Evolutionary conservation across 1,140 invertebrate species (phyloP).

Genomic region (Muscidifurax raptorellus): DNA sequence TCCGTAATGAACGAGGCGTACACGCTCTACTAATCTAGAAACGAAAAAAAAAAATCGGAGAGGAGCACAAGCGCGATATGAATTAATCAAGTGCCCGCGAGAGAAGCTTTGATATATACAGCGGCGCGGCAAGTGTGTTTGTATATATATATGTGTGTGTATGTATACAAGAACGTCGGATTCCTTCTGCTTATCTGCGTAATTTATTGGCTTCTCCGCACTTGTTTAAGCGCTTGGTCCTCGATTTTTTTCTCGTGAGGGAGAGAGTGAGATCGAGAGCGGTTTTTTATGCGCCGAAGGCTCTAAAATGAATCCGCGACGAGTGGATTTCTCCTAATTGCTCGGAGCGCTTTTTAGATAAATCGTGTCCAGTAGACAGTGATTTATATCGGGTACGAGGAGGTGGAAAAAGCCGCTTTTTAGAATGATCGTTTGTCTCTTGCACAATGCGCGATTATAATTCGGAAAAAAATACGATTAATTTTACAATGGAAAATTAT

Average conservation of each 20-base stretch:
- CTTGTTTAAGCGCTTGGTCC: background rate
- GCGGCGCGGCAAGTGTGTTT: no score
- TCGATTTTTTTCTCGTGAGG: background rate
- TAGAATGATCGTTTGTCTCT: background rate
- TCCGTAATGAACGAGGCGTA: conserved; percentile 18
- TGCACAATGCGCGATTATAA: background rate
- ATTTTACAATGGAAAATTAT: background rate
- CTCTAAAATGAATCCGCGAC: conserved; percentile 1
- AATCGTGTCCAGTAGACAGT: no score
- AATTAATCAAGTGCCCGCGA: conserved; percentile 23
- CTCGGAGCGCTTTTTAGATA: background rate
- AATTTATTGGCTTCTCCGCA: background rate
- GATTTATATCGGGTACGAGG: no score
- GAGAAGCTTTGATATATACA: background rate
- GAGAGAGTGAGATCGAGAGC: background rate
- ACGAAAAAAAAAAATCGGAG: background rate
- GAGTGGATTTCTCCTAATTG: background rate
- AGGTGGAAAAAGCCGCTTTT: no score
- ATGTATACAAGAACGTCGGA: background rate
- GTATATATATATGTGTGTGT: no score
- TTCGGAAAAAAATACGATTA: background rate
- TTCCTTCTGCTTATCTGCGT: background rate
- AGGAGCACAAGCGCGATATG: conserved; percentile 9
- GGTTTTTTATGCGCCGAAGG: background rate
- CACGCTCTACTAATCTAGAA: conserved; percentile 31